Base-by-base conservation (phyloP, 2,797 vertebrate genomes). In the Sarcophilus harrisii region DNA sequence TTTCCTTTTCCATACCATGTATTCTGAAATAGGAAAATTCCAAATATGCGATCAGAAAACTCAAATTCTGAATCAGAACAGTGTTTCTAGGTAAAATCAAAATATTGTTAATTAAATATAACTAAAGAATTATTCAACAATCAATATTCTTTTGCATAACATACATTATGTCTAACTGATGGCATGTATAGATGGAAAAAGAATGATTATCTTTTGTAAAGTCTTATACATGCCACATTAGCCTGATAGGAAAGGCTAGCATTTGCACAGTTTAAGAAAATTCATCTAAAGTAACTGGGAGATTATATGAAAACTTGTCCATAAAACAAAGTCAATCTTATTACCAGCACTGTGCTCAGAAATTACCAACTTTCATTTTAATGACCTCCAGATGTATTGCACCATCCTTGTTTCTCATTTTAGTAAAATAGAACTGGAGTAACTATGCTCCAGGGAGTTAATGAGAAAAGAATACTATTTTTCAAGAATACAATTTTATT, bases 311-410 rank as follows among this genome's bases (percentile, higher is more conserved):
- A 98, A 97, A 62, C 58, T 90, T 97, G 38, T 91, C 9, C 66
- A 96, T 91, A 96, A 96, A 98, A 94, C 52, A 97, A 97, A 98
- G 38, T 59, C 97, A 97, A 95, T 97, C 95, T 97, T 98, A 97
- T 95, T 97, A 97, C 14, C 28, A 97, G 49, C 13, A 98, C 96
- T 95, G 59, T 58, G 92, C 52, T 97, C 81, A 96, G 95, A 98
- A 98, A 98, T 94, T 92, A 93, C 92, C 91, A 94, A 1, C 62
- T 96, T 98, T 97, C 81, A 94, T 98, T 95, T 97, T 98, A 98
- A 98, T 98, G 94, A 97, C 95, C 97, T 91, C 92, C 96, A 97
- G 96, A 97, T 98, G 14, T 58, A 96, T 98, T 98, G 90, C 92
- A 97, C 90, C 96, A 97, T 90, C 97, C 94, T 94, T 96, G 18